Evolutionary conservation across 2,888 invertebrate species (phyloP).

Genomic region (Pecten maximus): DNA sequence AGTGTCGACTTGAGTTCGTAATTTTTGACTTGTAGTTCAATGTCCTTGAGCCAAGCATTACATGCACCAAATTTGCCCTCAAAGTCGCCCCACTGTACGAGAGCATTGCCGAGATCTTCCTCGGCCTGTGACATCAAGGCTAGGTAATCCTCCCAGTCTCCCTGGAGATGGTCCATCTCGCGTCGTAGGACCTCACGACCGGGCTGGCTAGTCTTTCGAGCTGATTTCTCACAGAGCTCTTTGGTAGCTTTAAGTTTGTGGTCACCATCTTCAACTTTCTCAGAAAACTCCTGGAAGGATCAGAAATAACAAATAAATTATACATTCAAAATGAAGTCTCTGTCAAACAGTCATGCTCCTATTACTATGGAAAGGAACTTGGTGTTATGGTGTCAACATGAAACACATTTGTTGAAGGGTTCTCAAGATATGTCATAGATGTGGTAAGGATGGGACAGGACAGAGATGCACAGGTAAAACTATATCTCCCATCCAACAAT

Average conservation of each 20-base stretch:
- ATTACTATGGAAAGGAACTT: no score
- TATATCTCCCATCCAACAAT: no score
- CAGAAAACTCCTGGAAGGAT: slow-evolving; percentile 69
- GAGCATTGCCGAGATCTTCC: slow-evolving; percentile 91
- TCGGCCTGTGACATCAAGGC: slow-evolving; percentile 73
- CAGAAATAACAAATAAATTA: background rate
- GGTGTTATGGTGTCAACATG: no score
- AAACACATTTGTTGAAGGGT: no score
- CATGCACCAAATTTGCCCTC: slow-evolving; percentile 90
- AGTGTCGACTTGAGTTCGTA: slow-evolving; percentile 91
- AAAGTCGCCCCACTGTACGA: slow-evolving; percentile 93
- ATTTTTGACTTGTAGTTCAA: slow-evolving; percentile 93
- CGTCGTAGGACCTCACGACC: slow-evolving; percentile 93
- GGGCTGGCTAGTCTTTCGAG: slow-evolving; percentile 92
- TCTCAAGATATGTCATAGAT: no score
- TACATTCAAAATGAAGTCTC: background rate
- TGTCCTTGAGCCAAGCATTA: slow-evolving; percentile 92
- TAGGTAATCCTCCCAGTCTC: slow-evolving; percentile 88
- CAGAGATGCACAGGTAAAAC: no score
- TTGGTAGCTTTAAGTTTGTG: slow-evolving; percentile 68
- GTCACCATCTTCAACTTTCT: slow-evolving; percentile 71
- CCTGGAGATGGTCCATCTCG: slow-evolving; percentile 94
- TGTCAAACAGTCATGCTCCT: no score
- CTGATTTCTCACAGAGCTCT: slow-evolving; percentile 69
- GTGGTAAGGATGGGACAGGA: no score